phyloP scores from a whole-genome alignment of 2,888 invertebrate genomes.

The Tribolium freemani region DNA sequence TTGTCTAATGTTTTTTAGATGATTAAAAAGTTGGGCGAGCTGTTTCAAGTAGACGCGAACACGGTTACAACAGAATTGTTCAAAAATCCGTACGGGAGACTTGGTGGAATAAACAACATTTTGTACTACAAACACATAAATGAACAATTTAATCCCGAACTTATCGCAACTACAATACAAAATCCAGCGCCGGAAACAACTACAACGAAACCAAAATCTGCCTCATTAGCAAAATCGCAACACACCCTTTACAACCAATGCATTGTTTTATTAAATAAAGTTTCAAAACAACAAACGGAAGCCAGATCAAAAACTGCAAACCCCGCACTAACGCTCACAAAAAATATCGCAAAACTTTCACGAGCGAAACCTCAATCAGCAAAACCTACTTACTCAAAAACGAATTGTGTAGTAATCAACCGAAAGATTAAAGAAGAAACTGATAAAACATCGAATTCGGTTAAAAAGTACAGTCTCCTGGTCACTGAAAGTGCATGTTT shows the following conservation, averaged over 20 bases:
- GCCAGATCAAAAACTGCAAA: conserved; percentile 16
- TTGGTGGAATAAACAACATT: conserved; percentile 77
- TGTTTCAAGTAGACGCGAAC: conserved; percentile 66
- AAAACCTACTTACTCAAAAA: conserved; percentile 3
- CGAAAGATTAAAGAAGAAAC: conserved; percentile 11
- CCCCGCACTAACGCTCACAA: not conserved
- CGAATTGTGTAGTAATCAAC: not conserved
- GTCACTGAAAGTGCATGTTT: not conserved
- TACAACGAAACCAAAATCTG: conserved; percentile 30
- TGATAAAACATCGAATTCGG: not conserved
- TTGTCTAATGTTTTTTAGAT: conserved; percentile 55
- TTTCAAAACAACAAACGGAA: conserved; percentile 18
- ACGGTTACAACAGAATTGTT: conserved; percentile 70
- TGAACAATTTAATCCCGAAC: conserved; percentile 41
- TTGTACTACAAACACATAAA: conserved; percentile 57
- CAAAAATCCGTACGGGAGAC: conserved; percentile 72
- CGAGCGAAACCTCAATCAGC: conserved; percentile 2
- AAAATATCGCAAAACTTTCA: conserved; percentile 6
- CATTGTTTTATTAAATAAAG: conserved; percentile 31
- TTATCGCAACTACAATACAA: conserved; percentile 5
- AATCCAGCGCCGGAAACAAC: not conserved
- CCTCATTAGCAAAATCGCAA: conserved; percentile 15
- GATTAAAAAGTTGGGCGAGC: conserved; percentile 70
- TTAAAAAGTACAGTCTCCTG: not conserved
- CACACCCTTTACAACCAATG: conserved; percentile 37